Evolutionary conservation across 2,797 vertebrate species (phyloP).

Genomic region (Clamator glandarius): DNA sequence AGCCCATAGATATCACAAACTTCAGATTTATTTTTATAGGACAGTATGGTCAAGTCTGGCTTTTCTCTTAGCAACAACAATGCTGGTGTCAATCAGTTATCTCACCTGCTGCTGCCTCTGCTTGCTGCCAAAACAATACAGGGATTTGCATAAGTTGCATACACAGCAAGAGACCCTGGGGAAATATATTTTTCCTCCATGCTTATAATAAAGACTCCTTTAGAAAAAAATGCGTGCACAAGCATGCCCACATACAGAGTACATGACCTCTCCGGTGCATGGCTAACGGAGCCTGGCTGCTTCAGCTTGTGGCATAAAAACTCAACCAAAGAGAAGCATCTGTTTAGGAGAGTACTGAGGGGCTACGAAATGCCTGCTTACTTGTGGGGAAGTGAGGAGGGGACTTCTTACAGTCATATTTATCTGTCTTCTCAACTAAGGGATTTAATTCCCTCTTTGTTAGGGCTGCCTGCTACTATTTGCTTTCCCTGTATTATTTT

Average conservation of each 20-base stretch:
- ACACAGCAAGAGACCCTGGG: neutral
- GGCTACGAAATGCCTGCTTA: neutral
- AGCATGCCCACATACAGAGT: neutral
- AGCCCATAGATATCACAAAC: constrained; percentile 11
- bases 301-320: neutral
- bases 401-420: neutral
- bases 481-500: neutral
- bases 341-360: neutral
- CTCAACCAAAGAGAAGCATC: neutral
- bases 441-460: neutral
- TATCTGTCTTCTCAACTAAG: neutral
- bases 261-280: fast-evolving
- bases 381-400: neutral
- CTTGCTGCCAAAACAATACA: constrained; percentile 12
- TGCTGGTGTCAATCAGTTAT: constrained; percentile 30
- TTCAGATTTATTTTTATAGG: constrained; percentile 47
- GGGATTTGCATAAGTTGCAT: constrained; percentile 2
- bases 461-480: neutral
- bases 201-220: neutral
- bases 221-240: neutral
- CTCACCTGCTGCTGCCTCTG: constrained; percentile 30
- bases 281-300: neutral
- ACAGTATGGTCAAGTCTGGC: neutral
- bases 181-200: neutral
- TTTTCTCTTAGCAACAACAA: constrained; percentile 49